Evolutionary conservation across 2,888 invertebrate genomes (phyloP).

Genomic region (Scaptomyza flava): DNA sequence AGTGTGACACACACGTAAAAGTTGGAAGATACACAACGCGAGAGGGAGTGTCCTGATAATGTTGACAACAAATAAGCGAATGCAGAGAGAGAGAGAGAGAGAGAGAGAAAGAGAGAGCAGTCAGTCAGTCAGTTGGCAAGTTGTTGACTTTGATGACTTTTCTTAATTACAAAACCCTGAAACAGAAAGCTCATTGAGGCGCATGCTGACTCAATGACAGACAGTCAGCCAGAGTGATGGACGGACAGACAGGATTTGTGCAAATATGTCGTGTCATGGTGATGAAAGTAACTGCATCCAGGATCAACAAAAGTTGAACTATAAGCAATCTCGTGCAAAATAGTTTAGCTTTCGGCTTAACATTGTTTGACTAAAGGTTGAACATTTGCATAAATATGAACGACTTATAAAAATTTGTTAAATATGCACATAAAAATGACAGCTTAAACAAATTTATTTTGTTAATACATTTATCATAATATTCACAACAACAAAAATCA

Average conservation of each 20-base stretch:
- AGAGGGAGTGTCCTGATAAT: slow-evolving; percentile 39
- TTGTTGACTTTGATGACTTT: slow-evolving; percentile 80
- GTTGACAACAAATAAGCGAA: slow-evolving; percentile 64
- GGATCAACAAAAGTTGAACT: slow-evolving; percentile 14
- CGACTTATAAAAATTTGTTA: slow-evolving; percentile 48
- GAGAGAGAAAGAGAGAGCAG: slow-evolving; percentile 2
- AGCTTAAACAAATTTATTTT: slow-evolving; percentile 39
- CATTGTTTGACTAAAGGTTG: slow-evolving; percentile 37
- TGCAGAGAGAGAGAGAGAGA: neutral
- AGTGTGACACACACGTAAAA: slow-evolving; percentile 38
- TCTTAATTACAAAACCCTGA: slow-evolving; percentile 76
- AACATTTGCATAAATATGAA: slow-evolving; percentile 39
- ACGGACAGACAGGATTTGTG: slow-evolving; percentile 48
- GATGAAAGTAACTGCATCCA: slow-evolving; percentile 48
- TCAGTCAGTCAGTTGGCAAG: slow-evolving; percentile 44
- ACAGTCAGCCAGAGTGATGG: slow-evolving; percentile 4
- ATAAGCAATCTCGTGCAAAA: slow-evolving; percentile 2
- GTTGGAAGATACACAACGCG: neutral
- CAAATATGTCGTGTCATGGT: slow-evolving; percentile 65
- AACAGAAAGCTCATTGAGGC: slow-evolving; percentile 59
- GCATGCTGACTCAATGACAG: slow-evolving; percentile 39
- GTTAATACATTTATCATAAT: slow-evolving; percentile 35
- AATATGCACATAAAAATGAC: slow-evolving; percentile 59
- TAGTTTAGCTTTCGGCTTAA: slow-evolving; percentile 5
- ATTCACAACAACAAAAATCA: slow-evolving; percentile 8